Conservation (phyloP, 1,140 invertebrate species). For the Coenobita brevimanus region DNA sequence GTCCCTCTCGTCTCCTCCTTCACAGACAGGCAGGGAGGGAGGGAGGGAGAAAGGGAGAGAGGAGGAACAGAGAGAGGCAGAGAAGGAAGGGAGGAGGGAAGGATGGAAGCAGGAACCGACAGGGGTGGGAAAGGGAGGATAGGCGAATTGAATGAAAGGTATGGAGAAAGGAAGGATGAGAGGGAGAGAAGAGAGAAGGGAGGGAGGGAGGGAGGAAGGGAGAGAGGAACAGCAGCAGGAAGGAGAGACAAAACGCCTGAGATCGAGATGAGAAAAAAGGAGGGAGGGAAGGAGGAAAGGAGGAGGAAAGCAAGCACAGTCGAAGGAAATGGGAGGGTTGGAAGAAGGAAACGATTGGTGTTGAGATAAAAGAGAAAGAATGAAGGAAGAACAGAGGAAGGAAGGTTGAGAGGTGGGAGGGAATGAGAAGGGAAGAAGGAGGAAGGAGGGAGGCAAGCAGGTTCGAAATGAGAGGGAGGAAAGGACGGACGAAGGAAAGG, state of each 20-base stretch:
- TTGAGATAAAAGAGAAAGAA: too few species aligned
- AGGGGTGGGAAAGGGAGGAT: too few species aligned
- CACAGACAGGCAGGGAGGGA: too few species aligned
- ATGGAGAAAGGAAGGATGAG: neutral
- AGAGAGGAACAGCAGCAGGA: neutral
- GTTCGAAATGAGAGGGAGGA: neutral
- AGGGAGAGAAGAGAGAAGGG: neutral
- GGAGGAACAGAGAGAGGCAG: too few species aligned
- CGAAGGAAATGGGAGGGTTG: neutral
- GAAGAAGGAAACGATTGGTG: too few species aligned
- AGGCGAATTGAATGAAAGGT: too few species aligned
- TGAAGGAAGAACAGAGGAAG: too few species aligned
- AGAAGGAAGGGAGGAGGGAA: too few species aligned
- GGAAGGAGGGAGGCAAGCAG: constrained; percentile 13
- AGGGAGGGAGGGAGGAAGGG: neutral
- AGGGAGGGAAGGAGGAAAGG: neutral
- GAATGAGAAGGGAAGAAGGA: constrained; percentile 22
- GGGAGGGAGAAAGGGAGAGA: too few species aligned
- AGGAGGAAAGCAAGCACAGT: neutral
- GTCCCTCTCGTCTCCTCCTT: too few species aligned
- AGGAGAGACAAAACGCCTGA: neutral
- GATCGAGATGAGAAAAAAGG: neutral
- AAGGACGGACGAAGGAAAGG: neutral
- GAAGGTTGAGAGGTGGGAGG: too few species aligned
- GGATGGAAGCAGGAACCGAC: too few species aligned